Evolutionary conservation across 2,797 vertebrate species (phyloP), one percentile per base, ranked within the genome.

Genomic region (Orestias chungarensis): DNA sequence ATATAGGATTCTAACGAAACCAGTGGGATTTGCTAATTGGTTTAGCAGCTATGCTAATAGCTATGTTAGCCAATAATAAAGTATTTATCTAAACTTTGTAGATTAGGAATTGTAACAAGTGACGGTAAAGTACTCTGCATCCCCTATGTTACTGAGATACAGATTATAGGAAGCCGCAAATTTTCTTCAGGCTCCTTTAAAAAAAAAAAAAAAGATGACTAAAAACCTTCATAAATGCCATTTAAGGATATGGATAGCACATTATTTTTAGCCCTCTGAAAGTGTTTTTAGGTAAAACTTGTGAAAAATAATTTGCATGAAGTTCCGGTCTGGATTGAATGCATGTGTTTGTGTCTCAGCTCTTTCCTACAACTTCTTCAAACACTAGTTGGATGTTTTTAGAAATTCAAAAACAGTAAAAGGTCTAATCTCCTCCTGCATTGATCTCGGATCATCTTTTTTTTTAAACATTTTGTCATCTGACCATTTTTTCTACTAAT

Each of bases 251-350:
- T 10, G 40, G 29, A 12, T 11, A 29, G 18, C 8, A 20, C 44
- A 25, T 43, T 20, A 44, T 46, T 29, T 44, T 17, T 6, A 20
- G 17, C 43, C 27, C 18, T 65, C 14, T 25, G 20, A 29, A 18
- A 20, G 42, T 31, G 42, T 65, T 29, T 61, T 46, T 15, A 29
- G 27, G 14, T 65, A 2, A 46, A 18, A 29, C 27, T n/a, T 50
- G 29, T 67, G 65, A 38, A 35, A 44, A 17, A 29, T 8, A 6
- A 65, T 65, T 65, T 67, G 20, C 20, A 67, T 50, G 65, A 11
- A 50, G 10, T 66, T 67, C 38, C 31, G 25, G 46, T 50, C 42
- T 27, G 50, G n/a, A 52, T n/a, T 65, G 15, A 44, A 15, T 65
- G 25, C 42, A 65, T 20, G n/a, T 65, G 42, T 50, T 23, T 66